Evolutionary conservation across 2,797 vertebrate species (phyloP).

Genomic region (Graptemys geographica): DNA sequence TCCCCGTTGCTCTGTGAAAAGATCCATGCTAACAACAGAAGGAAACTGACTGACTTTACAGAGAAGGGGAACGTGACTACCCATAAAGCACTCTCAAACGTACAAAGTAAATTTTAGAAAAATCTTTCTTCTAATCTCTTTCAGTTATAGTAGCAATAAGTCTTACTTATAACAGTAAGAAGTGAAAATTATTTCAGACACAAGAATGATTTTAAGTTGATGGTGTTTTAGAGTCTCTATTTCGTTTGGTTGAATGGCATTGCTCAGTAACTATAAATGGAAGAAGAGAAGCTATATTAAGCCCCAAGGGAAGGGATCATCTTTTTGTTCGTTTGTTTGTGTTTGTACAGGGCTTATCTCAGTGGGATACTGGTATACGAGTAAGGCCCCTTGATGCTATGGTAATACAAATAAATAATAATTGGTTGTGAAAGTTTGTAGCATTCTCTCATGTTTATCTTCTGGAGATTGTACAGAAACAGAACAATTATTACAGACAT

Average conservation of each 20-base stretch:
- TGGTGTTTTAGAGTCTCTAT: background rate
- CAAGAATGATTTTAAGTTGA: background rate
- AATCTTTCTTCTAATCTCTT: background rate
- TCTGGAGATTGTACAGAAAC: background rate
- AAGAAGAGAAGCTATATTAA: background rate
- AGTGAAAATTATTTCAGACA: background rate
- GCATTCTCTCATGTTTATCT: background rate
- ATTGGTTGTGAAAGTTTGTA: background rate
- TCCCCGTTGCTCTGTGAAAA: background rate
- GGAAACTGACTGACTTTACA: background rate
- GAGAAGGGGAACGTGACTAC: background rate
- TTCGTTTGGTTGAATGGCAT: background rate
- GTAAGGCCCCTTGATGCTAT: background rate
- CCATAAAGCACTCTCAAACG: background rate
- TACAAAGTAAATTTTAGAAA: background rate
- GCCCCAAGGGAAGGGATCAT: background rate
- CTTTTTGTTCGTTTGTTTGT: background rate
- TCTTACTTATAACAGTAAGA: background rate
- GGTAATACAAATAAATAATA: background rate
- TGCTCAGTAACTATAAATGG: background rate
- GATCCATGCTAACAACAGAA: background rate
- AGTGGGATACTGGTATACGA: background rate
- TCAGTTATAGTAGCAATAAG: background rate
- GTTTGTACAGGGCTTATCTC: background rate
- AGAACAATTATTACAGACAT: background rate